Evolutionary conservation across 2,797 vertebrate genomes (phyloP).

Genomic region (Carduelis carduelis): DNA sequence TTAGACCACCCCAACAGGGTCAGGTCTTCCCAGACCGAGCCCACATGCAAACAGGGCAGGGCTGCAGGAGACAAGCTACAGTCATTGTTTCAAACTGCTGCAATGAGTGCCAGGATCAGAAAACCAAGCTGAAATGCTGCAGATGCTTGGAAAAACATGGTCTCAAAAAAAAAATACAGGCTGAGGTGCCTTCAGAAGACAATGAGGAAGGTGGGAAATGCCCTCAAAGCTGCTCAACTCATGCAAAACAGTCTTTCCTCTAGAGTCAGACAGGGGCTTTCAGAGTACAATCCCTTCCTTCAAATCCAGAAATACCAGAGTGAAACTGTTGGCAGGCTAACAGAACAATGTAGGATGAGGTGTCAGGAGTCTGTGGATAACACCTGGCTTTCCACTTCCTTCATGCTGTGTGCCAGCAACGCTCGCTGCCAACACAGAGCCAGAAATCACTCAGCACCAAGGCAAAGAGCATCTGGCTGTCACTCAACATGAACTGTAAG

Average conservation of each 20-base stretch:
- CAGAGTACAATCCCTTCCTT: not conserved
- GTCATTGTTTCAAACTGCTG: not conserved
- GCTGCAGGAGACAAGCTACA: not conserved
- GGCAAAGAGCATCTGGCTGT: constrained; percentile 17
- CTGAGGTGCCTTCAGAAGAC: not conserved
- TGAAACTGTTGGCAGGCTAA: not conserved
- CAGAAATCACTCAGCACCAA: not conserved
- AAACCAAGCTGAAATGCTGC: not conserved
- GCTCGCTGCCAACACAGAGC: not conserved
- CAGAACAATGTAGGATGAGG: not conserved
- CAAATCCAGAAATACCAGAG: constrained; percentile 10
- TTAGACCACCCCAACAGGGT: not conserved
- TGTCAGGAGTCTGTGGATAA: constrained; percentile 21
- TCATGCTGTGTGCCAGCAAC: not conserved
- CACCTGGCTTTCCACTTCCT: constrained; percentile 55
- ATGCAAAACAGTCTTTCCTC: not conserved
- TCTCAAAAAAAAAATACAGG: not conserved
- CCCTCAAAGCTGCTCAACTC: not conserved
- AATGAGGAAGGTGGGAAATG: not conserved
- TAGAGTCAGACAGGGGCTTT: not conserved
- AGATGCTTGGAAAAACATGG: fast-evolving
- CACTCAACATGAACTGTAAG: not conserved
- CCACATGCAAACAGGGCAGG: not conserved
- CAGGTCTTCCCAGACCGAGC: not conserved
- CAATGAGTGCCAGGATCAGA: not conserved